Percentiles rank a stretch among this genome's conserved stretches.
phyloP scores from a whole-genome alignment of 2,888 invertebrate genomes.

The Escarpia spicata region DNA sequence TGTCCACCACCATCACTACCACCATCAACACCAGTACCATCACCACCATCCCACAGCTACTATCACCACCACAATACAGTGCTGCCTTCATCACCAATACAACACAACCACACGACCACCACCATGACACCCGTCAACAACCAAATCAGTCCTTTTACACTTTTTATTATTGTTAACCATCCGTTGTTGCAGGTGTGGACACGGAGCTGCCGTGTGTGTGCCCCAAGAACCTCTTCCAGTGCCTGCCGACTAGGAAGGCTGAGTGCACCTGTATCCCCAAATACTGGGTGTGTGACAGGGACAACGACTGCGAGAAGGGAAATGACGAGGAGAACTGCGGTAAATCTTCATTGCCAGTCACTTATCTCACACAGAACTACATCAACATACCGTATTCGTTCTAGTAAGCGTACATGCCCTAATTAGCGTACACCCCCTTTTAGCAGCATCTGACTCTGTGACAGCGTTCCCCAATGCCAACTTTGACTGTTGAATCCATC shows the following conservation, averaged over 20 bases:
- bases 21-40: neutral
- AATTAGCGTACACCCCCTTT: no score
- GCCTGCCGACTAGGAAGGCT: conserved; percentile 31
- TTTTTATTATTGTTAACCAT: neutral
- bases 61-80: conserved; percentile 17
- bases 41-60: neutral
- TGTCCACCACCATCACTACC: no score
- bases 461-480: no score
- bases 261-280: conserved; percentile 41
- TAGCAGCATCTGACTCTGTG: no score
- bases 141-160: no score
- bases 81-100: conserved; percentile 17
- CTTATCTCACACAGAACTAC: neutral
- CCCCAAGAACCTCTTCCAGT: conserved; percentile 38
- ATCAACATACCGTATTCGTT: no score
- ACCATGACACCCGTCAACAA: no score
- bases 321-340: conserved; percentile 40
- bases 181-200: conserved; percentile 8
- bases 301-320: conserved; percentile 39
- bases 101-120: no score
- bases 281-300: conserved; percentile 41
- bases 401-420: no score
- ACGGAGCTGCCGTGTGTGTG: conserved; percentile 33
- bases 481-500: no score
- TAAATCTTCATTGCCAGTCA: conserved; percentile 26